phyloP scores from a whole-genome alignment of 2,113 vertebrate genomes.

The Cathartes aura region DNA sequence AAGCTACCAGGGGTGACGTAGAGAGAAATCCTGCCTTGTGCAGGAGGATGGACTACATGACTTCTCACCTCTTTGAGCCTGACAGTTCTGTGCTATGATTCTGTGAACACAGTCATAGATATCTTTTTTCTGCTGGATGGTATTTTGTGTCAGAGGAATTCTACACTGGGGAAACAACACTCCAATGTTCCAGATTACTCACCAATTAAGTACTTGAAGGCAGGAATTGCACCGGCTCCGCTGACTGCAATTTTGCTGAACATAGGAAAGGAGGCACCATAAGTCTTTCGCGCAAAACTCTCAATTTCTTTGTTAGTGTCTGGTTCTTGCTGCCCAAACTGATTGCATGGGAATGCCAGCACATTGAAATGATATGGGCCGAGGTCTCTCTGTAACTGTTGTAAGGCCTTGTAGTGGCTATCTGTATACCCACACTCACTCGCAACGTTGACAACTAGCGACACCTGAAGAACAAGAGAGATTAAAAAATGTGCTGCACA shows the following conservation, averaged over 20 bases:
- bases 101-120: neutral
- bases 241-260: conserved; percentile 93
- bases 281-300: conserved; percentile 88
- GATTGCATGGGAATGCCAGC: conserved; percentile 96
- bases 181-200: conserved; percentile 40
- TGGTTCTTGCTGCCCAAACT: conserved; percentile 97
- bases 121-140: neutral
- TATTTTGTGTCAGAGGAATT: neutral
- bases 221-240: conserved; percentile 87
- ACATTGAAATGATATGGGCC: conserved; percentile 95
- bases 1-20: neutral
- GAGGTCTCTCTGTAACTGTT: conserved; percentile 91
- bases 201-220: conserved; percentile 90
- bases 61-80: neutral
- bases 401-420: conserved; percentile 89
- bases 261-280: conserved; percentile 90
- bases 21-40: neutral
- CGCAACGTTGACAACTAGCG: conserved; percentile 94
- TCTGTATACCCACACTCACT: conserved; percentile 96
- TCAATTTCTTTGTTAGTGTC: conserved; percentile 93
- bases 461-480: conserved; percentile 79
- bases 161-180: neutral
- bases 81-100: neutral
- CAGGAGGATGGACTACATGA: neutral
- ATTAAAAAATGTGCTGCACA: neutral